Percentiles rank a stretch among this genome's conserved stretches.
These are phyloP conservation scores for Nephotettix cincticeps DNA, from an alignment of 1,140 invertebrate species.

Conservation along the genomic window DNA sequence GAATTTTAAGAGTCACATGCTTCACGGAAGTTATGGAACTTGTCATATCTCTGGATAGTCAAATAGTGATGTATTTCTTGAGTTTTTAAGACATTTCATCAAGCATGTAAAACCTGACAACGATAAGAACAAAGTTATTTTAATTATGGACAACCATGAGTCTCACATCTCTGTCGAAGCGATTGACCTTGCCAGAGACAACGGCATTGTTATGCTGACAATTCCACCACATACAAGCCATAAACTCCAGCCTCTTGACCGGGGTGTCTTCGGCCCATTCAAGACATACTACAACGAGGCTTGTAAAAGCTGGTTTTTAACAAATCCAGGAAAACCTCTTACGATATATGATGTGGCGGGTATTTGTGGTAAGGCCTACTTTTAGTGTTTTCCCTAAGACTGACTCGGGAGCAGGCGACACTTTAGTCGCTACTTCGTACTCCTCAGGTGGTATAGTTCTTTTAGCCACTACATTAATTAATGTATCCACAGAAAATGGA, in stretches of 20 bases:
- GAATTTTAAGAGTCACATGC: conserved; percentile 40
- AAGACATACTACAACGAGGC: conserved; percentile 30
- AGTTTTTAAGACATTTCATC: conserved; percentile 17
- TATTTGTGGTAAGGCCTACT: conserved; percentile 24
- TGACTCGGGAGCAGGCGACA: no score
- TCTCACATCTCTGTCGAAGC: conserved; percentile 12
- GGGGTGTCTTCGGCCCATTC: conserved; percentile 31
- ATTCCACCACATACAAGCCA: conserved; percentile 36
- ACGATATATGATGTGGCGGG: conserved; percentile 24
- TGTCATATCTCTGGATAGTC: conserved; percentile 32
- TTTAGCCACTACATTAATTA: no score
- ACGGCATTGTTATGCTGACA: conserved; percentile 18
- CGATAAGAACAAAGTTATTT: conserved; percentile 36
- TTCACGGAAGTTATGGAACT: conserved; percentile 37
- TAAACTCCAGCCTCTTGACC: conserved; percentile 36
- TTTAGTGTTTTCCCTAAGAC: no score
- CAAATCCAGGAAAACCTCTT: conserved; percentile 11
- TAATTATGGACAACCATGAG: conserved; percentile 30
- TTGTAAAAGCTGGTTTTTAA: neutral
- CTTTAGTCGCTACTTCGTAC: no score
- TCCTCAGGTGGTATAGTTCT: no score
- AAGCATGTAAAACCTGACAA: neutral
- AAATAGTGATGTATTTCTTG: conserved; percentile 36
- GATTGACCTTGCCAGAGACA: neutral
- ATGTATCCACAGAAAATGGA: no score